A percentile compares a stretch with the other conserved stretches of the same genome.
phyloP scores from a whole-genome alignment of 2,797 vertebrate species.

The Carcharodon carcharias region DNA sequence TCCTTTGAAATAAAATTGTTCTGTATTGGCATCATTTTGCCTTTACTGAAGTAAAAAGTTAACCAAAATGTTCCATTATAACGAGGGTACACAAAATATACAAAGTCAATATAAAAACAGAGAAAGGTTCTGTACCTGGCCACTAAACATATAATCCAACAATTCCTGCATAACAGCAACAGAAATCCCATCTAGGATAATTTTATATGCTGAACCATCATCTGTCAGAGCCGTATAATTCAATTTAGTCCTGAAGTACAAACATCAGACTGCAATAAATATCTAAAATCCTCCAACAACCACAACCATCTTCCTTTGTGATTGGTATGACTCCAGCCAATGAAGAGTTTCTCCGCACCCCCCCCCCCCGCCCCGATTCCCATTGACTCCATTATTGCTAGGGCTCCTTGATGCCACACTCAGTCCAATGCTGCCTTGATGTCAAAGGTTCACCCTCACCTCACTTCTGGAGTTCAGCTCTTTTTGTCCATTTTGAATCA shows the following conservation, averaged over 20 bases:
- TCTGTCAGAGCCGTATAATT: constrained; percentile 95
- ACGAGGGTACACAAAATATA: constrained; percentile 37
- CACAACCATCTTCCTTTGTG: no score
- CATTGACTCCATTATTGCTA: no score
- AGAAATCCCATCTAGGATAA: constrained; percentile 90
- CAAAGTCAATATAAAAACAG: constrained; percentile 44
- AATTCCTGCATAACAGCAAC: constrained; percentile 91
- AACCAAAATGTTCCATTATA: neutral
- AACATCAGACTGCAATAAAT: constrained; percentile 20
- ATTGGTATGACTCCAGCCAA: no score
- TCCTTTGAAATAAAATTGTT: neutral
- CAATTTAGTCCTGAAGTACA: constrained; percentile 78
- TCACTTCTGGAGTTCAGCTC: no score
- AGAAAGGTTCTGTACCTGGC: constrained; percentile 69
- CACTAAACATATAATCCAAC: constrained; percentile 94
- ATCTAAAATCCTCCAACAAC: neutral
- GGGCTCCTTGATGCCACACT: no score
- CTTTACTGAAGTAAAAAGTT: neutral
- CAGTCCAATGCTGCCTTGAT: no score
- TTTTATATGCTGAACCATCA: constrained; percentile 89
- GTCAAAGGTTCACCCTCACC: no score
- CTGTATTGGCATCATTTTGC: neutral
- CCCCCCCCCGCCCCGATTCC: no score
- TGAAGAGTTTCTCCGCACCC: no score
- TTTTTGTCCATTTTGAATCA: no score